phyloP scores from a whole-genome alignment of 2,888 invertebrate genomes.

The Halictus quadricinctus region DNA sequence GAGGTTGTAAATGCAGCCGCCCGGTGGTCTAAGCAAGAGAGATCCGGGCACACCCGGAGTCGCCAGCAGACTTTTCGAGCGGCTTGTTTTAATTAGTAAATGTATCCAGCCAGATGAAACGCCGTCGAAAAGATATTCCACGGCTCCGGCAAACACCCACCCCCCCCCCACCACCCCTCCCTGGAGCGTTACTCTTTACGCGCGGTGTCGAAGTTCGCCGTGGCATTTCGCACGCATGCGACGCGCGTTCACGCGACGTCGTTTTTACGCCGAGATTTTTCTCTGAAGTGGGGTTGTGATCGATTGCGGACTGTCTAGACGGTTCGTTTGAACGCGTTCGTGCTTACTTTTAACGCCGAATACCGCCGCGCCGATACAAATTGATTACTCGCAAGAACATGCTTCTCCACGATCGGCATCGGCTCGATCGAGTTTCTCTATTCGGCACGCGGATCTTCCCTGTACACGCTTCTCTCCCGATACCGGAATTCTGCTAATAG shows the following conservation, averaged over 20 bases:
- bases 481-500: too few relatives aligned
- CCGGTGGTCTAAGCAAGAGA: slow-evolving; percentile 41
- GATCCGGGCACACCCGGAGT: slow-evolving; percentile 30
- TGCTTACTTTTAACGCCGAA: slow-evolving; percentile 45
- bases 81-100: slow-evolving; percentile 73
- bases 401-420: neutral
- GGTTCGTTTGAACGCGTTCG: slow-evolving; percentile 55
- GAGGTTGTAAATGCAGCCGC: neutral
- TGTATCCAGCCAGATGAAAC: slow-evolving; percentile 60
- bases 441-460: neutral
- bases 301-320: slow-evolving; percentile 64
- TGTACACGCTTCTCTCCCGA: too few relatives aligned
- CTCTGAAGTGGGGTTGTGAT: slow-evolving; percentile 64
- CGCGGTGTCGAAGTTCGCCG: slow-evolving; percentile 28
- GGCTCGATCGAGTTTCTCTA: neutral
- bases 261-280: slow-evolving; percentile 58
- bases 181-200: slow-evolving; percentile 1
- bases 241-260: slow-evolving; percentile 42
- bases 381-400: slow-evolving; percentile 27
- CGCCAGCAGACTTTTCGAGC: slow-evolving; percentile 55
- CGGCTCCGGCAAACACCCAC: neutral
- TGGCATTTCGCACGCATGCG: slow-evolving; percentile 38
- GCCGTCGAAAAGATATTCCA: slow-evolving; percentile 17
- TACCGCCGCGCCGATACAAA: slow-evolving; percentile 34
- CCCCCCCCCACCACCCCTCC: neutral